Evolutionary conservation across 2,888 invertebrate genomes (phyloP), one percentile per base, ranked within the genome.

Genomic region (Zootermopsis nevadensis): DNA sequence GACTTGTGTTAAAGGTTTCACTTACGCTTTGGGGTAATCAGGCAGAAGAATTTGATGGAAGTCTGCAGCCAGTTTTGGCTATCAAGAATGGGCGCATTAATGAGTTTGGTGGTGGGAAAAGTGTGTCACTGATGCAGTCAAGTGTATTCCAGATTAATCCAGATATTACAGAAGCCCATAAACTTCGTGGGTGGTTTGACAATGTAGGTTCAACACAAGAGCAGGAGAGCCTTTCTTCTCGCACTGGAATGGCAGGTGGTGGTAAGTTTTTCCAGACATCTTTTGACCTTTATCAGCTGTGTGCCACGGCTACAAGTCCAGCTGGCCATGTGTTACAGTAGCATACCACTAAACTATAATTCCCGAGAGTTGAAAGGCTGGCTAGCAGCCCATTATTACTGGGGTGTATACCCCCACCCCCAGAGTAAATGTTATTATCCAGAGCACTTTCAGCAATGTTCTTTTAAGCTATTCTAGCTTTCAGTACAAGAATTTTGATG

Each of bases 1-100:
- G 83, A 81, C 30, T 85, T 83, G 30, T 69, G 24, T 83, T 87
- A 38, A 87, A 94, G 94, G 91, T 97, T 33, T 90, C 90, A n/a
- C 88, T 99, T 6, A 98, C 98, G 0, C 89, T 99, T 0, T 99
- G 99, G 99, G 98, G 97, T 4, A 92, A 91, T 53, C 95, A 96
- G 88, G 98, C 99, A 0, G 95, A 96, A 87, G 93, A 93, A 83
- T 99, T 99, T 88, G 94, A 95, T 87, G 94, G 93, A 0, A 91
- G 91, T 81, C 90, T 91, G 8, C 93, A 95, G 87, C 97, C 98
- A 2, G 94, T 99, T 0, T 88, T 99, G 53, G 95, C 96, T 30
- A 92, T 96, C 1, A 99, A 98, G 91, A 95, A 95, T 6, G 97
- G 94, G 0, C 93, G 94, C 35, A 90, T 99, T 6, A 93, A 94